phyloP scores from a whole-genome alignment of 92 coral and sea anemone genomes.

The Pocillopora grandis region DNA sequence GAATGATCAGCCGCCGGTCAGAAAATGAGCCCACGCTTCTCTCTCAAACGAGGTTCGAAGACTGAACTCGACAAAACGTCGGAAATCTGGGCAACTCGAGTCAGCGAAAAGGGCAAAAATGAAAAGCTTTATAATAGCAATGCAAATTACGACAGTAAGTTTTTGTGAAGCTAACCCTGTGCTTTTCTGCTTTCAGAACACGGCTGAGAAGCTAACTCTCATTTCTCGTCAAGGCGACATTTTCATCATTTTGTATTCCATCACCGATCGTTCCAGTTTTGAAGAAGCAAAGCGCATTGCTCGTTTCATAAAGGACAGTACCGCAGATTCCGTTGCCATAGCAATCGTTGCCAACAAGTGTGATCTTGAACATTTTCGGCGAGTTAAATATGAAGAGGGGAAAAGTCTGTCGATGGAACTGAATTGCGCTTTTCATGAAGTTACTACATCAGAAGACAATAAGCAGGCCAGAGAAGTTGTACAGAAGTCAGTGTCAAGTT shows the following conservation, averaged over 20 bases:
- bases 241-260: conserved; percentile 38
- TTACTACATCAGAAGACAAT: conserved; percentile 37
- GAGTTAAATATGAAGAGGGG: conserved; percentile 30
- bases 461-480: conserved; percentile 33
- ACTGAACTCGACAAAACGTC: too few relatives aligned
- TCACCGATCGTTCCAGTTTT: conserved; percentile 44
- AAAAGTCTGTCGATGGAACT: conserved; percentile 21
- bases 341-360: conserved; percentile 39
- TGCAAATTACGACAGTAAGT: neutral
- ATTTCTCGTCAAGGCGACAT: conserved; percentile 40
- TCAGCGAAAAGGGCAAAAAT: too few relatives aligned
- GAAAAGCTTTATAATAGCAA: too few relatives aligned
- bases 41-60: too few relatives aligned
- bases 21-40: neutral
- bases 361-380: conserved; percentile 45
- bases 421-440: conserved; percentile 32
- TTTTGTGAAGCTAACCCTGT: neutral
- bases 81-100: too few relatives aligned
- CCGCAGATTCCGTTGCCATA: conserved; percentile 29
- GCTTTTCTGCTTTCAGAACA: conserved; percentile 27
- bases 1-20: neutral
- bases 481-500: conserved; percentile 22
- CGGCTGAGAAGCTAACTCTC: conserved; percentile 34
- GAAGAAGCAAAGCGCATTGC: conserved; percentile 42
- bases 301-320: conserved; percentile 33